Evolutionary conservation across 2,113 vertebrate species (phyloP).

Genomic region (Xenopus laevis): DNA sequence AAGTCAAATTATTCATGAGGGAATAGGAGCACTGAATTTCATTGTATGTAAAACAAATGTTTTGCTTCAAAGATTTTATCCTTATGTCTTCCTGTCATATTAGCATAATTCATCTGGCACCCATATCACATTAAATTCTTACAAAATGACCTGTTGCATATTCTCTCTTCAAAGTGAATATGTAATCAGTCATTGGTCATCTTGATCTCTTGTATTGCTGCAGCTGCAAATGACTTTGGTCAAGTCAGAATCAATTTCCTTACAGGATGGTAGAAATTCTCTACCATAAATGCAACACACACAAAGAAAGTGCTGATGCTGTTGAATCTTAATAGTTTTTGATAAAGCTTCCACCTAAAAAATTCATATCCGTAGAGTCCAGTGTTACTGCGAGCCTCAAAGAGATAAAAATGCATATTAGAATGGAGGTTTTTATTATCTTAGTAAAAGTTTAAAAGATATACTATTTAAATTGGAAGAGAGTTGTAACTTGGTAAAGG

Average conservation of each 20-base stretch:
- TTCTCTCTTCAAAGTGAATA: slow-evolving; percentile 1
- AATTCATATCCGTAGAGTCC: slow-evolving; percentile 73
- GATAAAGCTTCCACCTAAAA: slow-evolving; percentile 82
- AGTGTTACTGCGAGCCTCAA: slow-evolving; percentile 90
- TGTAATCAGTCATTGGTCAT: neutral
- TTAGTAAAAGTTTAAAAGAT: slow-evolving; percentile 56
- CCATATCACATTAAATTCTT: neutral
- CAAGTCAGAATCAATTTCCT: slow-evolving; percentile 16
- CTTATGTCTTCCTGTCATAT: slow-evolving; percentile 25
- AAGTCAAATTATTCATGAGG: neutral
- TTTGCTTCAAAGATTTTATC: neutral
- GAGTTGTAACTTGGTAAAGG: slow-evolving; percentile 96
- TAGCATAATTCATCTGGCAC: neutral
- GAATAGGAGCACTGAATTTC: neutral
- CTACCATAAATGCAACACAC: slow-evolving; percentile 11
- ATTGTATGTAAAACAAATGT: neutral
- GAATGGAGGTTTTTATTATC: slow-evolving; percentile 66
- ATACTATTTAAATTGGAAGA: slow-evolving; percentile 83
- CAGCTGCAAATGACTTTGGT: slow-evolving; percentile 5
- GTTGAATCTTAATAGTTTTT: slow-evolving; percentile 52
- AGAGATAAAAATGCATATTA: slow-evolving; percentile 63
- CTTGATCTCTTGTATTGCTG: neutral
- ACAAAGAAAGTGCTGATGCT: slow-evolving; percentile 28
- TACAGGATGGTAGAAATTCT: slow-evolving; percentile 14
- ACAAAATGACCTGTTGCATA: slow-evolving; percentile 1